These are phyloP conservation scores for Listrodromus nycthemerus DNA, from an alignment of 2,888 invertebrate genomes.

Conservation along the genomic window DNA sequence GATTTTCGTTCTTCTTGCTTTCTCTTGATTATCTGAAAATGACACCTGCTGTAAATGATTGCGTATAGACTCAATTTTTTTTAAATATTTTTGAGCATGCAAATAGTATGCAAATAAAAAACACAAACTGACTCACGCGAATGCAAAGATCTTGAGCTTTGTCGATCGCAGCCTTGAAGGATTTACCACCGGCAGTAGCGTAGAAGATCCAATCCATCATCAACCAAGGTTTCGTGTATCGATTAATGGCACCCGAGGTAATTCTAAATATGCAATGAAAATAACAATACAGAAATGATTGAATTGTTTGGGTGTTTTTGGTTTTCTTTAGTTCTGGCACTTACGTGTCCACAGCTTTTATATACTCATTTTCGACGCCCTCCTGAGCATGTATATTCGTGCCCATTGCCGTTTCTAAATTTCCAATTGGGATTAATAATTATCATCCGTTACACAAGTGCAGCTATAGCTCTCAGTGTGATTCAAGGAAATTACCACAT, in stretches of 20 bases:
- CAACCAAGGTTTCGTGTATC: conserved; percentile 71
- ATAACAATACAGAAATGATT: neutral
- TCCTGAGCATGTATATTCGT: conserved; percentile 59
- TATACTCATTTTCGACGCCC: conserved; percentile 84
- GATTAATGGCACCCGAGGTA: conserved; percentile 25
- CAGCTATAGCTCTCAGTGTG: neutral
- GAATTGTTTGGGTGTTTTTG: neutral
- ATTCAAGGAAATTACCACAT: too few relatives aligned
- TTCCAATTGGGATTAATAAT: too few relatives aligned
- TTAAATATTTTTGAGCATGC: neutral
- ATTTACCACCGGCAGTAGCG: conserved; percentile 66
- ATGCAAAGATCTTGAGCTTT: conserved; percentile 65
- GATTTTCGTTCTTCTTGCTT: conserved; percentile 68
- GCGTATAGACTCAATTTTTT: neutral
- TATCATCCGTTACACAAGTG: neutral
- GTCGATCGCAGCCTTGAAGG: conserved; percentile 64
- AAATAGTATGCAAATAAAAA: neutral
- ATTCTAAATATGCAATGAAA: neutral
- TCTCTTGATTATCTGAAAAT: conserved; percentile 72
- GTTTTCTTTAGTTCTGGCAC: conserved; percentile 33
- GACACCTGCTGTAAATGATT: neutral
- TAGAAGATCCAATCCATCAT: too few relatives aligned
- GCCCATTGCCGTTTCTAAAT: too few relatives aligned
- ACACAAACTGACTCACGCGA: neutral
- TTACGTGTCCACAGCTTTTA: conserved; percentile 85